phyloP scores from a whole-genome alignment of 2,797 vertebrate genomes.

The Enteromius radiatus region DNA sequence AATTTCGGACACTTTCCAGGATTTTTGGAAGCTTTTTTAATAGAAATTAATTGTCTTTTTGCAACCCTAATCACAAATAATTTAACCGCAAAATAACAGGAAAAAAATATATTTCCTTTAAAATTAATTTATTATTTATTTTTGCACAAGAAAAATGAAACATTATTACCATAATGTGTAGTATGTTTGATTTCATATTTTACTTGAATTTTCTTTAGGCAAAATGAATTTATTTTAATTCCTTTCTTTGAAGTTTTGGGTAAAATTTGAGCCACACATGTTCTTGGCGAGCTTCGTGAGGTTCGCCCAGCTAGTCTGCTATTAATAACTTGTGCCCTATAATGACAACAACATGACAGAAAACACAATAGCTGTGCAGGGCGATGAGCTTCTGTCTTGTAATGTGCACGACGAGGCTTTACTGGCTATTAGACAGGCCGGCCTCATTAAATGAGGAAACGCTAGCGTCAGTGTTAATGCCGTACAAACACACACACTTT shows the following conservation, averaged over 20 bases:
- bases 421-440: constrained; percentile 7
- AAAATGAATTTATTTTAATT: neutral
- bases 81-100: neutral
- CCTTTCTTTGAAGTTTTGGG: neutral
- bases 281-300: neutral
- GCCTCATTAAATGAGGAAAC: constrained; percentile 31
- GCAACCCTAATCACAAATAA: neutral
- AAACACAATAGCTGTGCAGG: neutral
- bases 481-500: neutral
- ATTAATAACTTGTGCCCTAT: neutral
- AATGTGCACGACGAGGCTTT: neutral
- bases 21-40: neutral
- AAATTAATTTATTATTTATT: neutral
- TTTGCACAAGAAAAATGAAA: neutral
- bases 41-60: neutral
- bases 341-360: constrained; percentile 18
- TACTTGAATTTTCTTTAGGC: neutral
- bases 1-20: neutral
- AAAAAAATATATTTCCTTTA: neutral
- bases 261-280: neutral
- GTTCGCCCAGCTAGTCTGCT: neutral
- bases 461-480: constrained; percentile 5
- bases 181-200: neutral
- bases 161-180: neutral
- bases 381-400: neutral